Conservation (phyloP, 2,888 invertebrate species). For the Oligia fasciuncula region DNA sequence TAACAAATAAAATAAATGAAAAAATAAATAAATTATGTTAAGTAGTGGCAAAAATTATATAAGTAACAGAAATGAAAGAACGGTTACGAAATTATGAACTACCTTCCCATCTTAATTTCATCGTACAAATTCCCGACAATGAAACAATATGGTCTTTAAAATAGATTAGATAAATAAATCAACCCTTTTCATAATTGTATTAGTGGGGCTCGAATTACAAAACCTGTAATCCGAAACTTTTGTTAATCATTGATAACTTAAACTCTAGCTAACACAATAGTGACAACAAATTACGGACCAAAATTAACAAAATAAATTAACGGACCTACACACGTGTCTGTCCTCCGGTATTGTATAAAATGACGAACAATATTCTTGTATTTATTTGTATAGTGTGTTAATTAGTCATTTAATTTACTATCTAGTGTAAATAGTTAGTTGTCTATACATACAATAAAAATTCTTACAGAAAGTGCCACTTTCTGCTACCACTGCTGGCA, state of each 20-base stretch:
- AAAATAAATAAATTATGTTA: not conserved
- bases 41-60: not conserved
- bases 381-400: too few relatives aligned
- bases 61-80: not conserved
- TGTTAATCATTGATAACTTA: not conserved
- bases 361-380: not conserved
- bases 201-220: slow-evolving; percentile 5
- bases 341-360: not conserved
- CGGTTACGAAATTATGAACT: not conserved
- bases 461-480: not conserved
- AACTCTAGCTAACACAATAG: not conserved
- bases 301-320: not conserved
- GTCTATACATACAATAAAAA: too few relatives aligned
- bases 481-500: not conserved
- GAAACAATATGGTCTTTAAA: slow-evolving; percentile 19
- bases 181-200: slow-evolving; percentile 41
- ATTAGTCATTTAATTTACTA: too few relatives aligned
- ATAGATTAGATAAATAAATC: slow-evolving; percentile 33
- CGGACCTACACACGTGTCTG: not conserved
- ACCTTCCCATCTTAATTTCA: slow-evolving; percentile 4
- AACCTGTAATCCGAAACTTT: slow-evolving; percentile 7
- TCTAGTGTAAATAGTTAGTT: too few relatives aligned
- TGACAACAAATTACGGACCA: not conserved
- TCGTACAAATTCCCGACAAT: not conserved
- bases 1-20: too few relatives aligned